Conservation (phyloP, 2,888 invertebrate genomes). For the Steinernema hermaphroditum region DNA sequence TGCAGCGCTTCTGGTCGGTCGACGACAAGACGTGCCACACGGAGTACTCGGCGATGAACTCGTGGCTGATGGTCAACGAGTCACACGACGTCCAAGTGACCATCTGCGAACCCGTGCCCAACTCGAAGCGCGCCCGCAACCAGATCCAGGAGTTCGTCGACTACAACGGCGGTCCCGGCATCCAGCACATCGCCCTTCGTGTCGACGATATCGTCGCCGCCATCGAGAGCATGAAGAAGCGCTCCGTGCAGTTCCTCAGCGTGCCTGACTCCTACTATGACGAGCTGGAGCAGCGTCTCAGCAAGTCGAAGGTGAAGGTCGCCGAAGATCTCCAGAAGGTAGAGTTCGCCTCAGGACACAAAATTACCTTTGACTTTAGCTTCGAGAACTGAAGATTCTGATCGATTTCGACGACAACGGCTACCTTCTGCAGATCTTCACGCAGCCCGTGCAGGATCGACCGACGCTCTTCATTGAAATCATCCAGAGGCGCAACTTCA, state of each 20-base stretch:
- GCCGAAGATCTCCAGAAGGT: conserved; percentile 82
- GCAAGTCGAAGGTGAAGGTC: conserved; percentile 78
- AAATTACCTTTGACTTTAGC: conserved; percentile 39
- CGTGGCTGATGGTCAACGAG: conserved; percentile 53
- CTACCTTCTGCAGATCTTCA: conserved; percentile 64
- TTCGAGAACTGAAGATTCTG: conserved; percentile 53
- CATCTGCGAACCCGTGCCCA: conserved; percentile 54
- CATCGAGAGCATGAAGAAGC: conserved; percentile 75
- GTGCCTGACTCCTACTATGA: conserved; percentile 89
- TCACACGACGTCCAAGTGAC: conserved; percentile 54
- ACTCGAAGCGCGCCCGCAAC: conserved; percentile 35
- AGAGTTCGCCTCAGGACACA: too few relatives aligned
- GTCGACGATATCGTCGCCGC: conserved; percentile 84
- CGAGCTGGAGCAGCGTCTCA: conserved; percentile 77
- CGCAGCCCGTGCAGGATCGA: conserved; percentile 90
- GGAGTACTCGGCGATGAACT: conserved; percentile 54
- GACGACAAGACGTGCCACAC: conserved; percentile 55
- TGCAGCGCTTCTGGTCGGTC: conserved; percentile 71
- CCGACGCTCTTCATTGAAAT: conserved; percentile 94
- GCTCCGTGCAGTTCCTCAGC: conserved; percentile 85
- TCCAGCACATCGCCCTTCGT: conserved; percentile 94
- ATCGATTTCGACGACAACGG: conserved; percentile 64
- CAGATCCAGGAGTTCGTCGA: conserved; percentile 82
- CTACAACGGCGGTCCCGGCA: conserved; percentile 89
- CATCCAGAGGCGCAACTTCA: conserved; percentile 83